A percentile compares a stretch with the other conserved stretches of the same genome.
phyloP scores from a whole-genome alignment of 2,888 invertebrate species.

The Yponomeuta cagnagella region DNA sequence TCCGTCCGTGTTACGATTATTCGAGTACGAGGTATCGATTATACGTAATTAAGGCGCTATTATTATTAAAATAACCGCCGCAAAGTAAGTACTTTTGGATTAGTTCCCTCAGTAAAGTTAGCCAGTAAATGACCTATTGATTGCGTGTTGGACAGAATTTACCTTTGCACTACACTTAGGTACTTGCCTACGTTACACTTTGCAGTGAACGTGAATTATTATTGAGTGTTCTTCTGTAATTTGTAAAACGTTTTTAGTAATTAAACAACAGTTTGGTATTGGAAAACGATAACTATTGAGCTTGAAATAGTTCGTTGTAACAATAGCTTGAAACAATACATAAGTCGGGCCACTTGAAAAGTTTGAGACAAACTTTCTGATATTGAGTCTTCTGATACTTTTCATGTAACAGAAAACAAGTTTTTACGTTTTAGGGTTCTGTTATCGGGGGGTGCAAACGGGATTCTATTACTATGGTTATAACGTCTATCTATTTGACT shows the following conservation, averaged over 20 bases:
- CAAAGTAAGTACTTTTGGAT: slow-evolving; percentile 50
- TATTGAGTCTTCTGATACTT: too few species aligned
- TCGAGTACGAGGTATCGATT: slow-evolving; percentile 51
- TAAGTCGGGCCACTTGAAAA: too few species aligned
- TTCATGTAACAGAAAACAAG: too few species aligned
- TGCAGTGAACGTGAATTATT: slow-evolving; percentile 20
- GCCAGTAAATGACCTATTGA: slow-evolving; percentile 12
- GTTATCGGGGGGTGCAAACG: too few species aligned
- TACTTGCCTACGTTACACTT: too few species aligned
- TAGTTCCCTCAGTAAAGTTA: slow-evolving; percentile 54
- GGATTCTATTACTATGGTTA: too few species aligned
- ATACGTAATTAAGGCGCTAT: slow-evolving; percentile 45
- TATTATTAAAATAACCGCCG: slow-evolving; percentile 42
- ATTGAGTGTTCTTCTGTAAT: slow-evolving; percentile 47
- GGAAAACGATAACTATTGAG: too few species aligned
- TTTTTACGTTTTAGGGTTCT: too few species aligned
- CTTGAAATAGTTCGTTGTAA: too few species aligned
- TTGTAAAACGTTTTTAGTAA: slow-evolving; percentile 42
- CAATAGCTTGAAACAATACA: too few species aligned
- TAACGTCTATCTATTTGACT: too few species aligned
- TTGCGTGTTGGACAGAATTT: slow-evolving; percentile 48
- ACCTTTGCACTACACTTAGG: slow-evolving; percentile 29
- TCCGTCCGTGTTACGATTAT: slow-evolving; percentile 57
- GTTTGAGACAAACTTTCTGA: too few species aligned
- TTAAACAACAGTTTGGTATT: slow-evolving; percentile 38